Evolutionary conservation across 2,888 invertebrate species (phyloP).

Genomic region (Rhodophaea formosa): DNA sequence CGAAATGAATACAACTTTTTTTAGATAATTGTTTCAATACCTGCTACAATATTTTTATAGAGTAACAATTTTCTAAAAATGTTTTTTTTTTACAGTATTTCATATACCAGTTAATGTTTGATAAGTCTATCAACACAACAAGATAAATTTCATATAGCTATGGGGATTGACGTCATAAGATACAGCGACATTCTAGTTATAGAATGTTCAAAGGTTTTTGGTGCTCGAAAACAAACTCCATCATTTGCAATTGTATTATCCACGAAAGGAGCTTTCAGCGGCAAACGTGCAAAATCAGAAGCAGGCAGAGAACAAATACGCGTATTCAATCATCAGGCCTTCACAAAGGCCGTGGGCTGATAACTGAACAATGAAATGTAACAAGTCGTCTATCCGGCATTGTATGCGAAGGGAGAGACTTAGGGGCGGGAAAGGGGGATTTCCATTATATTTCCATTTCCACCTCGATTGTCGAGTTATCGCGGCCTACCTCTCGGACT

Average conservation of each 20-base stretch:
- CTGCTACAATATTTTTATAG: too few relatives aligned
- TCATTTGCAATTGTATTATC: conserved; percentile 60
- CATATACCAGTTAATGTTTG: too few relatives aligned
- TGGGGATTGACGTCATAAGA: too few relatives aligned
- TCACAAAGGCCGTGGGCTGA: conserved; percentile 77
- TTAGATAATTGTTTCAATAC: too few relatives aligned
- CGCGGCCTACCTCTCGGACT: conserved; percentile 76
- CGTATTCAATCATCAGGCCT: conserved; percentile 78
- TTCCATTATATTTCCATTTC: conserved; percentile 82
- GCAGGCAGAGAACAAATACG: conserved; percentile 79
- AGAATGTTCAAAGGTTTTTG: background rate
- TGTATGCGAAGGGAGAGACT: conserved; percentile 55
- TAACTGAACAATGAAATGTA: conserved; percentile 82
- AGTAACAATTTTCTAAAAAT: too few relatives aligned
- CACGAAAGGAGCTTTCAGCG: conserved; percentile 66
- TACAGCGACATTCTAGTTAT: too few relatives aligned
- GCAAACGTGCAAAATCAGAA: conserved; percentile 72
- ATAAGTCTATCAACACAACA: too few relatives aligned
- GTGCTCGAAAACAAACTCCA: conserved; percentile 37
- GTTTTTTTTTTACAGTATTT: too few relatives aligned
- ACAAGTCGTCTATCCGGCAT: conserved; percentile 80
- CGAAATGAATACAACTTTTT: too few relatives aligned
- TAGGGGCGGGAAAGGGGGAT: conserved; percentile 46
- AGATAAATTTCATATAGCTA: too few relatives aligned
- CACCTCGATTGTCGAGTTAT: conserved; percentile 80